phyloP scores from a whole-genome alignment of 1,140 invertebrate species.

The Drosophila subpulchrella region DNA sequence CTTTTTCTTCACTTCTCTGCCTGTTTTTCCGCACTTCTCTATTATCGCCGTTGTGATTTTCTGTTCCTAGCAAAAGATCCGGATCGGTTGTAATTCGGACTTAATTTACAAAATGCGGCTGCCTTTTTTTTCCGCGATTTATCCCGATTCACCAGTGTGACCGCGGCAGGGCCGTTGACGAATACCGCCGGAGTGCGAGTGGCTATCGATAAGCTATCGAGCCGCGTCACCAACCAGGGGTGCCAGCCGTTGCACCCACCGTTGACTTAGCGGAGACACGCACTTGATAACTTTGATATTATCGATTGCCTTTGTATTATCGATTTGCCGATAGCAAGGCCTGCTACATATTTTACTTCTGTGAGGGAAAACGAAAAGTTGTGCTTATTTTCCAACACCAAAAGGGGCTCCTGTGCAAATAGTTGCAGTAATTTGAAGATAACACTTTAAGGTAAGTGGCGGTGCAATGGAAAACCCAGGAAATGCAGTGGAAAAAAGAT shows the following conservation, averaged over 20 bases:
- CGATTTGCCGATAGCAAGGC: too few species aligned
- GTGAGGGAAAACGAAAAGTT: neutral
- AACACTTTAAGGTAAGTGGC: neutral
- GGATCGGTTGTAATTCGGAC: constrained; percentile 5
- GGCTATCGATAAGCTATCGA: too few species aligned
- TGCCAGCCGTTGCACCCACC: neutral
- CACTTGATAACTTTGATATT: neutral
- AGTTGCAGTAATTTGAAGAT: neutral
- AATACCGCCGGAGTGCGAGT: neutral
- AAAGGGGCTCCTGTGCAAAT: too few species aligned
- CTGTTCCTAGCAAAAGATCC: neutral
- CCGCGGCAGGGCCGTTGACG: constrained; percentile 1
- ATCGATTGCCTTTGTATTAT: neutral
- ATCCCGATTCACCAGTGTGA: constrained; percentile 24
- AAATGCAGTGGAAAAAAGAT: neutral
- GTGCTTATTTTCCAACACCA: neutral
- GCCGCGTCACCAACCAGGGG: too few species aligned
- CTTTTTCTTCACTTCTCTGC: constrained; percentile 49
- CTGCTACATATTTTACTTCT: neutral
- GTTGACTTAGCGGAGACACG: neutral
- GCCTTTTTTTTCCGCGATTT: constrained; percentile 41
- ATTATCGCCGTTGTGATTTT: neutral
- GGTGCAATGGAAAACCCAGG: neutral
- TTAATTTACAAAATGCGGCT: constrained; percentile 33
- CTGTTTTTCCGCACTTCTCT: neutral